A percentile compares a stretch with the other conserved stretches of the same genome.
phyloP scores from a whole-genome alignment of 2,113 vertebrate genomes.

The Notarius quadriscutis region DNA sequence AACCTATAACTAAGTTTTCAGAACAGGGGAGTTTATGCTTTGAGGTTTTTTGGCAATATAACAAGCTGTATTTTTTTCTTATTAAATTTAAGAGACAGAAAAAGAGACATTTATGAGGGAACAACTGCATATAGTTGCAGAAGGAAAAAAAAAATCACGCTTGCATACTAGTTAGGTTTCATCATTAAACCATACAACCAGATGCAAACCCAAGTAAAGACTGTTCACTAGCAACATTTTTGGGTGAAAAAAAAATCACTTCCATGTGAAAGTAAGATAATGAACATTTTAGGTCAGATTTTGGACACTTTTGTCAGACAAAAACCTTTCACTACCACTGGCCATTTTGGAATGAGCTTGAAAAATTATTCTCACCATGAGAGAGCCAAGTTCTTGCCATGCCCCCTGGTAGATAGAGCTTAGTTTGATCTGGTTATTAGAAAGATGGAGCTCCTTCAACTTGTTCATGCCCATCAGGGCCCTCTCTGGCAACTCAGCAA shows the following conservation, averaged over 20 bases:
- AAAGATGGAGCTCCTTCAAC: slow-evolving; percentile 85
- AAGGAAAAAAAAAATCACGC: not conserved
- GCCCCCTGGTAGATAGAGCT: slow-evolving; percentile 86
- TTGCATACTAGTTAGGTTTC: not conserved
- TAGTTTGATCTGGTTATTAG: slow-evolving; percentile 85
- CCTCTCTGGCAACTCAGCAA: slow-evolving; percentile 79
- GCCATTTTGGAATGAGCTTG: not conserved
- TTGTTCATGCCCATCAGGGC: slow-evolving; percentile 85
- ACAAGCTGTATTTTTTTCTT: not conserved
- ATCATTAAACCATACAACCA: not conserved
- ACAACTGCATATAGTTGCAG: not conserved
- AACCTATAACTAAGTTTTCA: not conserved
- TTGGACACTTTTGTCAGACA: not conserved
- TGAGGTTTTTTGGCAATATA: not conserved
- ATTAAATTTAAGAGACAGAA: not conserved
- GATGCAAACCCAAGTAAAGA: not conserved
- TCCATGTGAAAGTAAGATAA: not conserved
- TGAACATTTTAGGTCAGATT: not conserved
- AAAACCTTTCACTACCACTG: not conserved
- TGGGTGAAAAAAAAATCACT: not conserved
- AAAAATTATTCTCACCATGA: slow-evolving; percentile 77
- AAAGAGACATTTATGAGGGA: not conserved
- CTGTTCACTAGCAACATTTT: not conserved
- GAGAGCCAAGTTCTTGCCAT: slow-evolving; percentile 84
- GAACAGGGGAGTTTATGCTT: not conserved